Percentiles rank a stretch among this genome's conserved stretches.
These are phyloP conservation scores for Yponomeuta malinellus DNA, from an alignment of 2,888 invertebrate species.

Conservation along the genomic window DNA sequence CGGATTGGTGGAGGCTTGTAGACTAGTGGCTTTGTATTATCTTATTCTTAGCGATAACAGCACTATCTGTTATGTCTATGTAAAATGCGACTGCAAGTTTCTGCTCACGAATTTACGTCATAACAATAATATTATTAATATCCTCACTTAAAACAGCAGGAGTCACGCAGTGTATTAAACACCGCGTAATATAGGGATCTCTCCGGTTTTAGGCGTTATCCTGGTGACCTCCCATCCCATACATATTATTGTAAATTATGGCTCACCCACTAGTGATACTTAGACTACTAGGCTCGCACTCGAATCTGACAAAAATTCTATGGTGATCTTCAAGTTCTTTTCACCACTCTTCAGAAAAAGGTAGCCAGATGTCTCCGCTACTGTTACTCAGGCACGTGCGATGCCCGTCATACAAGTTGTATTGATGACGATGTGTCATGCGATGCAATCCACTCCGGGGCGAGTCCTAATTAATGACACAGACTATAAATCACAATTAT, in stretches of 20 bases:
- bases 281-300: background rate
- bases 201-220: background rate
- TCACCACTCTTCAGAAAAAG: background rate
- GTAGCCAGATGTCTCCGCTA: background rate
- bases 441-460: conserved; percentile 10
- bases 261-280: background rate
- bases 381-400: background rate
- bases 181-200: background rate
- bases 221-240: background rate
- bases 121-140: background rate
- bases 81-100: background rate
- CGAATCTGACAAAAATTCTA: background rate
- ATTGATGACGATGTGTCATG: conserved; percentile 13
- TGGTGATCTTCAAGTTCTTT: background rate
- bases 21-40: too few relatives aligned
- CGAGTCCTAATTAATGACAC: conserved; percentile 4
- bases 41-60: too few relatives aligned
- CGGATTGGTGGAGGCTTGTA: too few relatives aligned
- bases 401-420: conserved; percentile 1
- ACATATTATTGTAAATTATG: background rate
- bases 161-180: background rate
- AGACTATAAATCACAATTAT: conserved; percentile 10
- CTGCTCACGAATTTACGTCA: background rate
- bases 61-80: too few relatives aligned
- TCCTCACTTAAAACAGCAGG: background rate